Base-by-base conservation (phyloP, 2,113 vertebrate species). In the Chascanopsetta lugubris region DNA sequence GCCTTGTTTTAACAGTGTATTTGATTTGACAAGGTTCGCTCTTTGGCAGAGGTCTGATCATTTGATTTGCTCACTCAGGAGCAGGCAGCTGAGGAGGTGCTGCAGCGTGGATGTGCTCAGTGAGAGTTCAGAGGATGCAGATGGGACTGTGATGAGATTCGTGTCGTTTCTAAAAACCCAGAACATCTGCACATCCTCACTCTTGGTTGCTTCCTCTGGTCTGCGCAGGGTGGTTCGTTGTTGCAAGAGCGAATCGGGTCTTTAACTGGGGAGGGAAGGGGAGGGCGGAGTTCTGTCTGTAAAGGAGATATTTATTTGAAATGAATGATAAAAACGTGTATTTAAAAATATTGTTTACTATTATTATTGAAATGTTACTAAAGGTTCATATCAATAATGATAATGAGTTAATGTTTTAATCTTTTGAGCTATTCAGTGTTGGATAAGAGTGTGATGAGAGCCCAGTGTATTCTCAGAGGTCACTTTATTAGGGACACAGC, bases 151-250 rank as follows among this genome's bases (percentile, higher is more conserved):
- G 40, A 55, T 18, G n/a, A n/a, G n/a, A n/a, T n/a, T n/a, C n/a
- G 29, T 53, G 21, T 17, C 43, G 2, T 53, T 46, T 48, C 3
- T n/a, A n/a, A n/a, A 36, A 36, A 13, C 34, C 4, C 9, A 25
- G 20, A 40, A 25, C 15, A 26, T 18, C 5, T 15, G 26, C 25
- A 56, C 3, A 0, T 25, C 1, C 12, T 20, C 7, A 42, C 13
- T 42, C 5, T 48, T 18, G 47, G 15, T 30, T 20, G 53, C 18
- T 67, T 80, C 67, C 43, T 36, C 4, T 65, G 57, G 51, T 27
- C 10, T 5, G 10, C 24, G 10, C 24, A 4, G 9, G 1, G 12
- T 40, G 1, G 59, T 58, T 58, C 8, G 1, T n/a, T 40, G 1
- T 62, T 58, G 54, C 8, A 8, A 34, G 6, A 22, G 12, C 15